Evolutionary conservation across 1,140 invertebrate genomes (phyloP).

Genomic region (Mercenaria mercenaria): DNA sequence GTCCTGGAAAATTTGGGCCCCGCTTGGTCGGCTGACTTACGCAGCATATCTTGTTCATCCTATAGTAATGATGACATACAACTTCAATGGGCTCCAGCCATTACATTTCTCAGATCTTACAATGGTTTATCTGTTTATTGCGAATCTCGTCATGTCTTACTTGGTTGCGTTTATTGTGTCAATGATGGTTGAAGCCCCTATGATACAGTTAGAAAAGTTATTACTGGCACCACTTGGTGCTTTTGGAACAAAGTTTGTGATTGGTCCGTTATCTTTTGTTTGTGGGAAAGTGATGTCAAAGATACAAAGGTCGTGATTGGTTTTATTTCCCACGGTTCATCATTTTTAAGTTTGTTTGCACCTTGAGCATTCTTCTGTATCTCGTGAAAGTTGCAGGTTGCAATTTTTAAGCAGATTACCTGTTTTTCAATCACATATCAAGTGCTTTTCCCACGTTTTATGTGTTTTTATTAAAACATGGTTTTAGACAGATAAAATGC

Average conservation of each 20-base stretch:
- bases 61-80: slow-evolving; percentile 76
- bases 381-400: too few relatives aligned
- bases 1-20: slow-evolving; percentile 92
- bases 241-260: background rate
- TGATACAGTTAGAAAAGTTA: slow-evolving; percentile 62
- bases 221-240: background rate
- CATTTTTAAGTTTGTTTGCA: too few relatives aligned
- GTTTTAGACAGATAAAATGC: too few relatives aligned
- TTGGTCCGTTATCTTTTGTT: background rate
- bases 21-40: slow-evolving; percentile 88
- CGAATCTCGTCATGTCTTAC: slow-evolving; percentile 38
- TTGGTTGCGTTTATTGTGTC: slow-evolving; percentile 51
- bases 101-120: slow-evolving; percentile 43
- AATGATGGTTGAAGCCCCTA: slow-evolving; percentile 60
- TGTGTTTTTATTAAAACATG: too few relatives aligned
- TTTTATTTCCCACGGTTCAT: too few relatives aligned
- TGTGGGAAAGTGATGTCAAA: background rate
- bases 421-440: too few relatives aligned
- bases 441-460: too few relatives aligned
- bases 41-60: slow-evolving; percentile 91
- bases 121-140: slow-evolving; percentile 47
- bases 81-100: background rate
- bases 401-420: too few relatives aligned
- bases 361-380: too few relatives aligned
- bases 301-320: background rate